Conservation (phyloP, 2,113 vertebrate species). For the Rhynchomys soricoides region DNA sequence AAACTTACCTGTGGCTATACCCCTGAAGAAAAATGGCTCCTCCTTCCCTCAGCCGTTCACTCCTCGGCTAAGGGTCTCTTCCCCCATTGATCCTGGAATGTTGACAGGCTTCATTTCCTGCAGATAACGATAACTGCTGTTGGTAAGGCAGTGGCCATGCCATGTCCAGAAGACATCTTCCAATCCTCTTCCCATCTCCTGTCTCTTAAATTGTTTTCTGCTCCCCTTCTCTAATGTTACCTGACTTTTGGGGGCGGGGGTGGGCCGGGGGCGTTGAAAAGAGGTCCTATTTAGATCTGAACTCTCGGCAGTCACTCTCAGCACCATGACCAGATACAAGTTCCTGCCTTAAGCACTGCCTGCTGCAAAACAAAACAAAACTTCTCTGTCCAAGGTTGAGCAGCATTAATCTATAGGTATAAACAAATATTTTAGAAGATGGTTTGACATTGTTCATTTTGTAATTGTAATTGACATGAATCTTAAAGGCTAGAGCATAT, state of each 20-base stretch:
- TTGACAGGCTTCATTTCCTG: not conserved
- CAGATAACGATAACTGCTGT: not conserved
- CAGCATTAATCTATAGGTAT: not conserved
- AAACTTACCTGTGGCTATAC: not conserved
- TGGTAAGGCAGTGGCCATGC: not conserved
- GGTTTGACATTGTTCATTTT: not conserved
- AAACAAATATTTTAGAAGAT: not conserved
- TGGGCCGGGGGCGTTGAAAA: not conserved
- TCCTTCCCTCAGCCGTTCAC: not conserved
- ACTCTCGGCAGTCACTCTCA: not conserved
- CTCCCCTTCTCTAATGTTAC: not conserved
- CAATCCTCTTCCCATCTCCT: not conserved
- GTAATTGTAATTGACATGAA: not conserved
- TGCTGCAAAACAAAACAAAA: not conserved
- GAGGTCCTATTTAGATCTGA: not conserved
- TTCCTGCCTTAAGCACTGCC: not conserved
- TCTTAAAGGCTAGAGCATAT: not conserved
- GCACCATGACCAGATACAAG: not conserved
- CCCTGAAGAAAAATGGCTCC: not conserved
- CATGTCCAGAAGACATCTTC: not conserved
- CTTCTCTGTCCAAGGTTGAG: not conserved
- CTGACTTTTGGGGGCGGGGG: not conserved
- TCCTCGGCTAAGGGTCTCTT: not conserved
- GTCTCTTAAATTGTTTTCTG: not conserved
- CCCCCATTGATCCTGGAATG: not conserved